Evolutionary conservation across 2,113 vertebrate genomes (phyloP).

Genomic region (Enhydra lutris): DNA sequence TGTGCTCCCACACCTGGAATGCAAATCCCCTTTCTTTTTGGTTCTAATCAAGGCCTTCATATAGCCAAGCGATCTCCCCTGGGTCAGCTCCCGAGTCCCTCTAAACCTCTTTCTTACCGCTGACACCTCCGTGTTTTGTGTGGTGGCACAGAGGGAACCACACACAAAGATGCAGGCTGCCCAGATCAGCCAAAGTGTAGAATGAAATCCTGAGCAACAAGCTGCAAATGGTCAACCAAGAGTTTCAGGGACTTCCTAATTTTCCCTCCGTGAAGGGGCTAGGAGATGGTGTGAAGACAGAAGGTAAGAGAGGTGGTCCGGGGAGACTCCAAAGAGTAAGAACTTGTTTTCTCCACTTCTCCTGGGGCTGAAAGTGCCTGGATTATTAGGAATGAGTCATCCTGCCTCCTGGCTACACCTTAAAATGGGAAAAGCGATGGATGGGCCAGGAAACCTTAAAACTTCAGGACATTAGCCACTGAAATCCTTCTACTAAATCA

Average conservation of each 20-base stretch:
- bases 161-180: not conserved
- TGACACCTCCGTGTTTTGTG: not conserved
- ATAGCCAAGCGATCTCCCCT: not conserved
- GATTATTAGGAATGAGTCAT: not conserved
- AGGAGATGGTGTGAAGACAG: not conserved
- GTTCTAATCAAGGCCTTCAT: not conserved
- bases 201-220: not conserved
- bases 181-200: not conserved
- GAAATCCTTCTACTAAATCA: not conserved
- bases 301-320: not conserved
- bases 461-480: not conserved
- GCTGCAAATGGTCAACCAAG: not conserved
- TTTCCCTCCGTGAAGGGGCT: not conserved
- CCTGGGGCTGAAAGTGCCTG: not conserved
- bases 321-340: not conserved
- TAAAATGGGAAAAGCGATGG: conserved; percentile 36
- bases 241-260: not conserved
- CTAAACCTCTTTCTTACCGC: not conserved
- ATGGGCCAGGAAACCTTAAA: not conserved
- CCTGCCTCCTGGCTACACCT: not conserved
- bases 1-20: not conserved
- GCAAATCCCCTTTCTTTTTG: not conserved
- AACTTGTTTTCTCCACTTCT: not conserved
- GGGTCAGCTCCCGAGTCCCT: not conserved
- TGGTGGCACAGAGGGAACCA: not conserved